Evolutionary conservation across 1,140 invertebrate species (phyloP).

Genomic region (Zaprionus inermis): DNA sequence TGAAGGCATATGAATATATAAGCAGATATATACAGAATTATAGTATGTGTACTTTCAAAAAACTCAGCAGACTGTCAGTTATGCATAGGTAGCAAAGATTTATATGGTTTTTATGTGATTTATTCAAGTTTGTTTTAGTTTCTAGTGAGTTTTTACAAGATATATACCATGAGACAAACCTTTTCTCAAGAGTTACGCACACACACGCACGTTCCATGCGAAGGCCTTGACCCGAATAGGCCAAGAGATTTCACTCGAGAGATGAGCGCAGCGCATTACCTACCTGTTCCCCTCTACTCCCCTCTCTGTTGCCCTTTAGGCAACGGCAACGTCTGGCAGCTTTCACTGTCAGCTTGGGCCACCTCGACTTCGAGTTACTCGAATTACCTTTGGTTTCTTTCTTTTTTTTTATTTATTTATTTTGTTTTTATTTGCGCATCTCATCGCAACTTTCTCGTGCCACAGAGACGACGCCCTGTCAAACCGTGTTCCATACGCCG

Average conservation of each 20-base stretch:
- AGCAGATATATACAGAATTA: too few relatives aligned
- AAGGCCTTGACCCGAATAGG: conserved; percentile 1
- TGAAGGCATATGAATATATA: too few relatives aligned
- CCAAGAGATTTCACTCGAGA: background rate
- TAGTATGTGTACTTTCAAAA: too few relatives aligned
- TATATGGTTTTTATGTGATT: too few relatives aligned
- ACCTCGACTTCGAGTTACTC: background rate
- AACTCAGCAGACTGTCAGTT: too few relatives aligned
- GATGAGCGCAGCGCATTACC: background rate
- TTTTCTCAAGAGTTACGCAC: background rate
- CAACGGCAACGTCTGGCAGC: background rate
- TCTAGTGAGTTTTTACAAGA: too few relatives aligned
- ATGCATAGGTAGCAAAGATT: too few relatives aligned
- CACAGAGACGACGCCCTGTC: background rate
- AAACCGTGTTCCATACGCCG: conserved; percentile 2
- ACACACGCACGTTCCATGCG: background rate
- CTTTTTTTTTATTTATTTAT: too few relatives aligned
- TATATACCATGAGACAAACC: background rate
- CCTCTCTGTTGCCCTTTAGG: background rate
- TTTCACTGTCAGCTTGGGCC: background rate
- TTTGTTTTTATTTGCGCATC: too few relatives aligned
- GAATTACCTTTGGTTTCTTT: background rate
- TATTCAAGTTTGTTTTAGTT: too few relatives aligned
- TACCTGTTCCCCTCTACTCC: background rate
- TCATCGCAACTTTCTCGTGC: conserved; percentile 1